A percentile compares a stretch with the other conserved stretches of the same genome.
phyloP scores from a whole-genome alignment of 2,113 vertebrate genomes.

The Cryptotis parvus region DNA sequence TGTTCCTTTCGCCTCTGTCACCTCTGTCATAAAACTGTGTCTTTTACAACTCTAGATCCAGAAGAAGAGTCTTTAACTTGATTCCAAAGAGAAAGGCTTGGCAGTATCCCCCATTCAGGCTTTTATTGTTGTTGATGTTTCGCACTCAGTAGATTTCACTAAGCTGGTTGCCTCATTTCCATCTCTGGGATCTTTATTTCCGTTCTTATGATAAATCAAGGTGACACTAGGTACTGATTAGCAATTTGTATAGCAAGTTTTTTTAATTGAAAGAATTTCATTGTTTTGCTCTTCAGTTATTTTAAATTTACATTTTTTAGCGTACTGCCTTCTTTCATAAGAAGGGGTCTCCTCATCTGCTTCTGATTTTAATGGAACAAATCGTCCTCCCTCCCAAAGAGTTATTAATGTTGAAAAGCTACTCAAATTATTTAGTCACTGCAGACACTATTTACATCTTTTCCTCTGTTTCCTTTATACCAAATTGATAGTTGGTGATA shows the following conservation, averaged over 20 bases:
- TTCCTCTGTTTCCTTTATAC: conserved; percentile 21
- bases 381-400: conserved; percentile 65
- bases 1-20: background rate
- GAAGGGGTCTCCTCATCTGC: conserved; percentile 81
- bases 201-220: conserved; percentile 74
- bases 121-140: background rate
- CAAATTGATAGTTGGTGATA: background rate
- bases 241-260: conserved; percentile 80
- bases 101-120: background rate
- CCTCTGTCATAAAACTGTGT: background rate
- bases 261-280: conserved; percentile 81
- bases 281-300: conserved; percentile 87
- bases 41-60: background rate
- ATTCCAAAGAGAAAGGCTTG: background rate
- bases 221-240: conserved; percentile 82
- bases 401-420: conserved; percentile 77
- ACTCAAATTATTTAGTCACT: conserved; percentile 32
- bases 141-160: background rate
- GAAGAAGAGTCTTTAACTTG: background rate
- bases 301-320: conserved; percentile 88
- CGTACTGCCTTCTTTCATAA: conserved; percentile 84
- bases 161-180: background rate
- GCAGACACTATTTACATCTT: background rate
- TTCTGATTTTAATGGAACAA: conserved; percentile 79
- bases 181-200: background rate